Percentiles rank a stretch among this genome's conserved stretches.
These are phyloP conservation scores for Frankliniella intonsa DNA, from an alignment of 2,888 invertebrate species.

Conservation along the genomic window DNA sequence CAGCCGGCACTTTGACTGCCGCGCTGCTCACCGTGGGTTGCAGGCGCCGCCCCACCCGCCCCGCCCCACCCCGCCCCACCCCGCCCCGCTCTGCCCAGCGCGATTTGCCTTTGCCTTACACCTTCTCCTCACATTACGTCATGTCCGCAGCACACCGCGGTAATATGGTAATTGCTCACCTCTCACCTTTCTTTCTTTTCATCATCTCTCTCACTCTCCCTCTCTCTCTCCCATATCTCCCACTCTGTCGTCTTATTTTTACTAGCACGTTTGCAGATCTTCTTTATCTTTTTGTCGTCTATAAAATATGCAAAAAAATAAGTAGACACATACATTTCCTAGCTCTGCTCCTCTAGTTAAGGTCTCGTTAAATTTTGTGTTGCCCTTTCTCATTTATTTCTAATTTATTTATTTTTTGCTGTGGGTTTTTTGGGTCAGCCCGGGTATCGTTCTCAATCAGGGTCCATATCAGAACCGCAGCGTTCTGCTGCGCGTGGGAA, in stretches of 20 bases:
- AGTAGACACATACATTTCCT: no score
- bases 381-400: no score
- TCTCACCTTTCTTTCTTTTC: background rate
- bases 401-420: no score
- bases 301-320: no score
- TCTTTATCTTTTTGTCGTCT: background rate
- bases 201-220: background rate
- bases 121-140: no score
- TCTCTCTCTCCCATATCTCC: background rate
- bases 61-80: background rate
- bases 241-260: background rate
- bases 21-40: no score
- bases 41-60: background rate
- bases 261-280: background rate
- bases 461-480: background rate
- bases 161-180: slow-evolving; percentile 20
- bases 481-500: background rate
- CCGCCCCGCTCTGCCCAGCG: background rate
- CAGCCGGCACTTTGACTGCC: no score
- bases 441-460: background rate
- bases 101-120: background rate
- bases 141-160: background rate
- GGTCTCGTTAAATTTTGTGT: no score
- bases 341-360: no score
- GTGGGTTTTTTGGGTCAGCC: no score